Evolutionary conservation across 2,113 vertebrate species (phyloP), one percentile per base, ranked within the genome.

Genomic region (Thamnaconus septentrionalis): DNA sequence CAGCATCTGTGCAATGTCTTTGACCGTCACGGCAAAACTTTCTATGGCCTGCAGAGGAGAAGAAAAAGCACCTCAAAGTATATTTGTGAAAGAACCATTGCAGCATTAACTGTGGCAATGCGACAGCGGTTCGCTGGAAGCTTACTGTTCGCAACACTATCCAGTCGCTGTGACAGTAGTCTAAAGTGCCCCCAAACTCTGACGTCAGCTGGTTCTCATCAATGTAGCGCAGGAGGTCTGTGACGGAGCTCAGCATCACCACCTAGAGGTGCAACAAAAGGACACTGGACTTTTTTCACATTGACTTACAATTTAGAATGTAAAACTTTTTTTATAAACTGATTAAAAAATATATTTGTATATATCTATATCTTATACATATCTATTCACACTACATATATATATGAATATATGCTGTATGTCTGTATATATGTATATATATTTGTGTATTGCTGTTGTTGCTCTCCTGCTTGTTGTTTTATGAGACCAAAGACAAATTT

Each of bases 231-330:
- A 98, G 90, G 66, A 99, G 87, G 81, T 98, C 97, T 4, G 95
- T 98, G 79, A 97, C 95, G 1, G 97, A 99, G 88, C 94, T 98
- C 89, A 99, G 92, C 96, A 98, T 98, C 78, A 99, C 95, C 81
- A 98, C 96, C 97, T 98, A 66, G 71, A 71, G 53, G 66, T 64
- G 56, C 48, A 77, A 80, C 48, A 69, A 44, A 68, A 66, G 47
- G 56, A 61, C 50, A 44, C 8, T 3, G 47, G 40, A 6, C 42
- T 31, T 31, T 31, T 31, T 31, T 31, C 18, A 31, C 18, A 31
- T 31, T 31, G 18, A 31, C 18, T 1, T 31, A 31, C 18, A 1
- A 31, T 31, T 31, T 31, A 31, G 18, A 31, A 31, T 31, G 2
- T 31, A 31, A 31, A 31, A 31, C 18, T 31, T 31, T 31, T 31